phyloP scores from a whole-genome alignment of 2,113 vertebrate genomes.

The Polyodon spathula region DNA sequence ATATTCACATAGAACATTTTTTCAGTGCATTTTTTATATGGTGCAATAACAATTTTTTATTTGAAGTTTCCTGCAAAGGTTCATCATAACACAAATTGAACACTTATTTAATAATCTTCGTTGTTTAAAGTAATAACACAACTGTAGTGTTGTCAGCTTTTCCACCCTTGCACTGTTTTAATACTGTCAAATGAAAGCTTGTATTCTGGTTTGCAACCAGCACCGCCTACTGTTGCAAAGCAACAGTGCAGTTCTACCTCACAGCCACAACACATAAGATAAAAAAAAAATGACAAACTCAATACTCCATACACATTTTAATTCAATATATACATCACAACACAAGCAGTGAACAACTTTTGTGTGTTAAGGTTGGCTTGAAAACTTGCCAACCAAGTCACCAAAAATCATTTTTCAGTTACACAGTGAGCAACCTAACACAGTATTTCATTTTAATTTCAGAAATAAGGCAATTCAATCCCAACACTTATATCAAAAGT shows the following conservation, averaged over 20 bases:
- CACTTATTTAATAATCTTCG: not conserved
- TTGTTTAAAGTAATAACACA: not conserved
- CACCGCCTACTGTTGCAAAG: not conserved
- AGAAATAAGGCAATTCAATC: too few relatives aligned
- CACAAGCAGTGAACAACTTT: not conserved
- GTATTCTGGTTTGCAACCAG: too few relatives aligned
- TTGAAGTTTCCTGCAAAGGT: too few relatives aligned
- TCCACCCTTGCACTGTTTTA: not conserved
- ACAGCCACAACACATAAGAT: not conserved
- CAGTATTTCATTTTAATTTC: not conserved
- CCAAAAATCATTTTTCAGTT: not conserved
- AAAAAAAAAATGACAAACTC: not conserved
- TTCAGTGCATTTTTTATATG: too few relatives aligned
- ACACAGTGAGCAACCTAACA: not conserved
- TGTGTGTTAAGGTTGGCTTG: not conserved
- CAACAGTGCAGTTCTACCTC: not conserved
- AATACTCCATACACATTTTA: conserved; percentile 2
- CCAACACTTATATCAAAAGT: not conserved
- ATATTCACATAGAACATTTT: not conserved
- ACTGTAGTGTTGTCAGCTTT: not conserved
- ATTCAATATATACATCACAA: conserved; percentile 3
- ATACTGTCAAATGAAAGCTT: not conserved
- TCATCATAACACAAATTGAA: not conserved
- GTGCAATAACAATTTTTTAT: too few relatives aligned
- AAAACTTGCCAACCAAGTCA: not conserved